Evolutionary conservation across 1,140 invertebrate species (phyloP), one percentile per base, ranked within the genome.

Genomic region (Chrysomallon squamiferum): DNA sequence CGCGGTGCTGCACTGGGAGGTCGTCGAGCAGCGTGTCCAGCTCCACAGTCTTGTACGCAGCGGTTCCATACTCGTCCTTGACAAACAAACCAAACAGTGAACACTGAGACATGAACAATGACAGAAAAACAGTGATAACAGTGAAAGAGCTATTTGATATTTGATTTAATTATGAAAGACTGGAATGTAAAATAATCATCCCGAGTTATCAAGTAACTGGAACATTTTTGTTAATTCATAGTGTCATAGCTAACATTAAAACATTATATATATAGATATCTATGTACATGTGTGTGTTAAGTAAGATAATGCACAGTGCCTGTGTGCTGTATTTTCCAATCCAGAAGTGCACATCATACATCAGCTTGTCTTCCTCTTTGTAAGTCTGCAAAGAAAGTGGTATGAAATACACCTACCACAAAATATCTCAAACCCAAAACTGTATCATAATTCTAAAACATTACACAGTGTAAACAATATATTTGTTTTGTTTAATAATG

Each of bases 31-130:
- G 90, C 11, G 91, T 90, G 80, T 95, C 93, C 33, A 97, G 86
- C 86, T 96, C 93, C 5, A 94, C 92, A 1, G 92, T 91, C 83
- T 94, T 93, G 79, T 90, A 91, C 49, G 90, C 93, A 52, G 90
- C 93, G 74, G 89, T 92, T 2, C 92, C 90, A 54, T 92, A 91
- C 75, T 92, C 92, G 79, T 93, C 92, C 64, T 83, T n/a, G n/a
- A n/a, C n/a, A n/a, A n/a, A n/a, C n/a, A n/a, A n/a, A n/a, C n/a
- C n/a, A n/a, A n/a, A n/a, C n/a, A n/a, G n/a, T n/a, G n/a, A n/a
- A n/a, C n/a, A n/a, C n/a, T n/a, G n/a, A n/a, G n/a, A n/a, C n/a
- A n/a, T n/a, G n/a, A n/a, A n/a, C n/a, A n/a, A n/a, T n/a, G n/a
- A n/a, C n/a, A n/a, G n/a, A n/a, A n/a, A n/a, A n/a, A n/a, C n/a